Evolutionary conservation across 1,140 invertebrate species (phyloP), one percentile per base, ranked within the genome.

Genomic region (Trichogramma pretiosum): DNA sequence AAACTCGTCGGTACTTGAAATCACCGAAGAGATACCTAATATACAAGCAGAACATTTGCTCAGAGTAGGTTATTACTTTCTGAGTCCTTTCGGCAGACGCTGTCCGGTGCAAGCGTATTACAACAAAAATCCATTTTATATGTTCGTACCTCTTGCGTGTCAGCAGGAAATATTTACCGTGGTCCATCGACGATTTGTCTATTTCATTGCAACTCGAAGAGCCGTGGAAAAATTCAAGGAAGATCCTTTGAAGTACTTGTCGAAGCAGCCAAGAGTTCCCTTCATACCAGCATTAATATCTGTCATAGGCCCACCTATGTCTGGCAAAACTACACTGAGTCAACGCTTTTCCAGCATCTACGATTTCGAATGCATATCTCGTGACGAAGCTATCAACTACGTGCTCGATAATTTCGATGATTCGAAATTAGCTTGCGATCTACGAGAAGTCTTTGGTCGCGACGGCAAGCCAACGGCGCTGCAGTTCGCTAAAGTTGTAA

Each of bases 251-350:
- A 75, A 73, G 56, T 81, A 79, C 57, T 64, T 74, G 10, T 56
- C 57, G 16, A 54, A 58, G 9, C 74, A 70, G 56, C 40, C 55
- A 0, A 47, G 24, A 7, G 18, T 22, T 0, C 60, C 68, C 5
- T 49, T 73, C 40, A 61, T 75, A 46, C 84, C 87, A 5, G 68
- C 84, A 38, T 74, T 83, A 54, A 76, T 93, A 18, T 82, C 81
- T 24, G 71, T 93, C 28, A 84, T 89, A 44, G 90, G 90, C 1
- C 84, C 87, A 8, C 83, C 86, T 32, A 89, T 88, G 70, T 84
- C 83, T 23, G 90, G 90, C 3, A 93, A 92, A 72, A 82, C 81
- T 18, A 81, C 79, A 10, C 67, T 94, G 18, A 66, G 74, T 13
- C 50, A 62, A 32, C 70, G 75, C 52, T 64, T 79, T 16, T 62